Percentiles rank a stretch among this genome's conserved stretches.
phyloP scores from a whole-genome alignment of 1,140 invertebrate genomes.

The Euschistus heros region DNA sequence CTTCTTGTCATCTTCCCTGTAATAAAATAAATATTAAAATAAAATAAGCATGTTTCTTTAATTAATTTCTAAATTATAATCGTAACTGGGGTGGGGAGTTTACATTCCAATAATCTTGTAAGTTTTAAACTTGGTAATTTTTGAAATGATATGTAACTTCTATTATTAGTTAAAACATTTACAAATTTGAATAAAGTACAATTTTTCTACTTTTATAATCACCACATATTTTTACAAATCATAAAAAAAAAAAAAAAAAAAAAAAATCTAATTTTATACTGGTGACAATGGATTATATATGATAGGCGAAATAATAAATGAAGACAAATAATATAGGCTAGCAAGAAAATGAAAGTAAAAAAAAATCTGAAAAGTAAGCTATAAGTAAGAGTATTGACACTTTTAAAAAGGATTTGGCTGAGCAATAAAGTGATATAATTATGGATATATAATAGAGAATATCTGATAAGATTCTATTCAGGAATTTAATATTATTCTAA shows the following conservation, averaged over 20 bases:
- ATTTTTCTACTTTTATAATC: neutral
- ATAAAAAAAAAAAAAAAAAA: too few species aligned
- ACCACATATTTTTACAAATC: too few species aligned
- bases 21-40: neutral
- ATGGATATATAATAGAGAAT: neutral
- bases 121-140: neutral
- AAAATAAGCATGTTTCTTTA: neutral
- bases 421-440: neutral
- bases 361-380: too few species aligned
- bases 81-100: neutral
- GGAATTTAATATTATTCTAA: neutral
- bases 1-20: slow-evolving; percentile 7
- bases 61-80: neutral
- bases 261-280: too few species aligned
- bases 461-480: neutral
- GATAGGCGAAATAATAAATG: too few species aligned
- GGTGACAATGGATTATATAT: too few species aligned
- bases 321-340: too few species aligned
- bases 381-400: neutral
- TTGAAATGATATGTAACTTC: neutral
- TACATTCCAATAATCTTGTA: neutral
- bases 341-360: too few species aligned
- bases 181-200: neutral
- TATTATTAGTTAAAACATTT: too few species aligned
- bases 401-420: neutral